These are phyloP conservation scores for Proisotoma minuta DNA, from an alignment of 2,888 invertebrate species.

Conservation along the genomic window DNA sequence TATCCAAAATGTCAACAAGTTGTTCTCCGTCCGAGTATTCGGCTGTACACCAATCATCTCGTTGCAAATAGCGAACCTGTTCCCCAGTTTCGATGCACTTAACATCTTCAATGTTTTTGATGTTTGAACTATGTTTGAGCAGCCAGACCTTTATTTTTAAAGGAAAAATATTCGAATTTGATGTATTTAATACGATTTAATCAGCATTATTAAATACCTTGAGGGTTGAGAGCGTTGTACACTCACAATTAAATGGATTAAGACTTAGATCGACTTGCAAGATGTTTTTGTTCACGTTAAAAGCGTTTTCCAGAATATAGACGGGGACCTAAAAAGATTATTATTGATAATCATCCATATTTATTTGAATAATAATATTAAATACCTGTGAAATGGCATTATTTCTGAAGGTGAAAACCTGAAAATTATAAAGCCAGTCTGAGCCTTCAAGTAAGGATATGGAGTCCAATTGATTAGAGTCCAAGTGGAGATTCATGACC, in stretches of 20 bases:
- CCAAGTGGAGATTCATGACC: conserved; percentile 70
- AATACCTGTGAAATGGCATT: conserved; percentile 68
- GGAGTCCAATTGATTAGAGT: conserved; percentile 66
- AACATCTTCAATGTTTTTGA: conserved; percentile 66
- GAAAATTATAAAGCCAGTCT: conserved; percentile 70
- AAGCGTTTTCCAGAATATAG: conserved; percentile 72
- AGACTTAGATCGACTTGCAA: conserved; percentile 39
- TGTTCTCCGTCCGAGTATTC: conserved; percentile 31
- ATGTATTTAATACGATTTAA: too few species aligned
- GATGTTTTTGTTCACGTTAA: conserved; percentile 60
- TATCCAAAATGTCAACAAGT: conserved; percentile 56
- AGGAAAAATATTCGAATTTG: too few species aligned
- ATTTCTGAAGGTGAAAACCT: conserved; percentile 69
- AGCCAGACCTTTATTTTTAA: conserved; percentile 55
- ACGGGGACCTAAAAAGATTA: conserved; percentile 63
- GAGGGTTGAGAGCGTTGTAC: conserved; percentile 71
- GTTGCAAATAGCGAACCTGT: conserved; percentile 40
- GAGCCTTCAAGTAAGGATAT: conserved; percentile 69
- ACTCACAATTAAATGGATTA: conserved; percentile 80
- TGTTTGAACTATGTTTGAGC: conserved; percentile 60
- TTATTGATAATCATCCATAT: too few species aligned
- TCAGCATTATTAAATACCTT: conserved; percentile 60
- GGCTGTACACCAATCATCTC: conserved; percentile 42
- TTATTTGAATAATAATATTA: too few species aligned
- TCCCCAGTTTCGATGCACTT: conserved; percentile 62